phyloP scores from a whole-genome alignment of 2,888 invertebrate species.

The Yponomeuta plumbellus region DNA sequence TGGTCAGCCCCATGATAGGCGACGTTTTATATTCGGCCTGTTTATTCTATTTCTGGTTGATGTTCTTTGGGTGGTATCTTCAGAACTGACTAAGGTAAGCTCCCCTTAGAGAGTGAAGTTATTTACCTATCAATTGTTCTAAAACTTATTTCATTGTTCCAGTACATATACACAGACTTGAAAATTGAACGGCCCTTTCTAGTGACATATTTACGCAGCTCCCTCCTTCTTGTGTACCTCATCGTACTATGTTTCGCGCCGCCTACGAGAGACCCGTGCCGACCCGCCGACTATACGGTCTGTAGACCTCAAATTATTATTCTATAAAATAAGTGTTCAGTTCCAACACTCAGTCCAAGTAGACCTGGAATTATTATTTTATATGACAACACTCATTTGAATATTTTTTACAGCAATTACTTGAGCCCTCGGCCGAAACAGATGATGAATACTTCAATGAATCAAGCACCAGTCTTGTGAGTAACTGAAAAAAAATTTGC shows the following conservation, averaged over 20 bases:
- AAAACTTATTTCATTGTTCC: constrained; percentile 43
- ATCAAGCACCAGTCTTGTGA: constrained; percentile 79
- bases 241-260: constrained; percentile 92
- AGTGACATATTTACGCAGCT: constrained; percentile 95
- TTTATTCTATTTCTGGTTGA: constrained; percentile 93
- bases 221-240: constrained; percentile 94
- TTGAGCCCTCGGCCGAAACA: constrained; percentile 84
- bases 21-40: constrained; percentile 86
- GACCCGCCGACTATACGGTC: constrained; percentile 85
- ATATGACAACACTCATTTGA: too few relatives aligned
- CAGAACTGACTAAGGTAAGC: constrained; percentile 93
- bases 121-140: background rate
- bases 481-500: constrained; percentile 26
- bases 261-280: constrained; percentile 92
- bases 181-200: constrained; percentile 96
- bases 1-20: constrained; percentile 50
- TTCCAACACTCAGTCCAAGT: background rate
- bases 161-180: constrained; percentile 91
- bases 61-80: constrained; percentile 96
- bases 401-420: constrained; percentile 54
- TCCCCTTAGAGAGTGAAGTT: background rate
- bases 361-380: too few relatives aligned
- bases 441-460: constrained; percentile 89
- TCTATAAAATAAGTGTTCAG: background rate
- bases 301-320: constrained; percentile 31